Evolutionary conservation across 2,888 invertebrate genomes (phyloP).

Genomic region (Byasa hedistus): DNA sequence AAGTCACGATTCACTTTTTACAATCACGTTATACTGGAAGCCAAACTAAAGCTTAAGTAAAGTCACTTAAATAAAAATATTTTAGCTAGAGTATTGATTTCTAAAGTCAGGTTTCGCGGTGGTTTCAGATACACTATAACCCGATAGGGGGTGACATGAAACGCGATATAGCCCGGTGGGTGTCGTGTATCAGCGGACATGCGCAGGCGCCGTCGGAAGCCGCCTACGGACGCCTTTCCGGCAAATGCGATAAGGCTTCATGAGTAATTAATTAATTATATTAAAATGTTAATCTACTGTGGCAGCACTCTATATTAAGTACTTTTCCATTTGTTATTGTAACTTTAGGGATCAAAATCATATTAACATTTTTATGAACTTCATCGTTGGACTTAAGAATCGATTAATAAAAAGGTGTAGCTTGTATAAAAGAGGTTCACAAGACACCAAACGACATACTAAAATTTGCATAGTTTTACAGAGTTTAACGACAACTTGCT

Average conservation of each 20-base stretch:
- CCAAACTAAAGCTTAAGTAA: not conserved
- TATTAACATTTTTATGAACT: not conserved
- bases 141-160: slow-evolving; percentile 44
- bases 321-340: not conserved
- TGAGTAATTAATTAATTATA: slow-evolving; percentile 34
- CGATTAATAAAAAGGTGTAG: not conserved
- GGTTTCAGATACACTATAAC: slow-evolving; percentile 42
- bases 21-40: not conserved
- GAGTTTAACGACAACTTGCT: not conserved
- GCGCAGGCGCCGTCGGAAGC: slow-evolving; percentile 72
- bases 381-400: not conserved
- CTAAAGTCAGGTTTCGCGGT: slow-evolving; percentile 35
- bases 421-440: not conserved
- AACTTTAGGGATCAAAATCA: not conserved
- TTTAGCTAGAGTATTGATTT: slow-evolving; percentile 35
- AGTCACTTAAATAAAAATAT: not conserved
- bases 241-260: slow-evolving; percentile 64
- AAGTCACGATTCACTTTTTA: no score
- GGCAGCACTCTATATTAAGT: not conserved
- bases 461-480: not conserved
- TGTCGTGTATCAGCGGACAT: slow-evolving; percentile 52
- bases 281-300: slow-evolving; percentile 1
- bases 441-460: not conserved
- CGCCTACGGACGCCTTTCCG: slow-evolving; percentile 61
- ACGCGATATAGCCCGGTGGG: slow-evolving; percentile 50